These are phyloP conservation scores for Syndactyla subalaris DNA, from an alignment of 2,797 vertebrate species.

Conservation along the genomic window DNA sequence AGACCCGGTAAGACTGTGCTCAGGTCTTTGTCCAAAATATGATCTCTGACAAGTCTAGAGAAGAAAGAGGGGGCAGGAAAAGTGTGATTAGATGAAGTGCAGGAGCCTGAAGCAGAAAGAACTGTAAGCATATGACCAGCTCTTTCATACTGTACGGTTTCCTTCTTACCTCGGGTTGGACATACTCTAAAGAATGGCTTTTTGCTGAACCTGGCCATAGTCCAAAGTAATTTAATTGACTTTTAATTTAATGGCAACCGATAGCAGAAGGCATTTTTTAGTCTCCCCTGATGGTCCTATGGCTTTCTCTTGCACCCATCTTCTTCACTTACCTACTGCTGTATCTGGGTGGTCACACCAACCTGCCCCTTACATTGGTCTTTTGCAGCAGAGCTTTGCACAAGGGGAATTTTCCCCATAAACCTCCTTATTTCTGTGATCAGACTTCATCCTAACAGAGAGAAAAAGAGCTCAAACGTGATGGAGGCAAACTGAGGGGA, in stretches of 20 bases:
- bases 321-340: not conserved
- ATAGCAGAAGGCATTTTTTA: not conserved
- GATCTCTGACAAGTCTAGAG: not conserved
- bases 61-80: not conserved
- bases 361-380: rapidly evolving
- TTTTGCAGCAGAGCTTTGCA: not conserved
- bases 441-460: not conserved
- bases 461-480: not conserved
- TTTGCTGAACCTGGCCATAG: not conserved
- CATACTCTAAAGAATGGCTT: not conserved
- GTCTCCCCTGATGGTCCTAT: not conserved
- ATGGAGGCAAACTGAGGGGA: not conserved
- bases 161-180: slow-evolving; percentile 2
- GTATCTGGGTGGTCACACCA: not conserved
- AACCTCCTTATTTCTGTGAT: not conserved
- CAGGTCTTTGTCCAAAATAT: not conserved
- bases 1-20: not conserved
- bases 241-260: not conserved
- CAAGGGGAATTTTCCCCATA: not conserved
- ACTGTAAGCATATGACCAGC: not conserved
- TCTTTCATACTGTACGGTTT: not conserved
- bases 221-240: not conserved
- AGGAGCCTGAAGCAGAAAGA: not conserved
- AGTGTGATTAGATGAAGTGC: not conserved
- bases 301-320: not conserved